These are phyloP conservation scores for Corythornis madagascariensis DNA, from an alignment of 2,113 vertebrate genomes.

Conservation along the genomic window DNA sequence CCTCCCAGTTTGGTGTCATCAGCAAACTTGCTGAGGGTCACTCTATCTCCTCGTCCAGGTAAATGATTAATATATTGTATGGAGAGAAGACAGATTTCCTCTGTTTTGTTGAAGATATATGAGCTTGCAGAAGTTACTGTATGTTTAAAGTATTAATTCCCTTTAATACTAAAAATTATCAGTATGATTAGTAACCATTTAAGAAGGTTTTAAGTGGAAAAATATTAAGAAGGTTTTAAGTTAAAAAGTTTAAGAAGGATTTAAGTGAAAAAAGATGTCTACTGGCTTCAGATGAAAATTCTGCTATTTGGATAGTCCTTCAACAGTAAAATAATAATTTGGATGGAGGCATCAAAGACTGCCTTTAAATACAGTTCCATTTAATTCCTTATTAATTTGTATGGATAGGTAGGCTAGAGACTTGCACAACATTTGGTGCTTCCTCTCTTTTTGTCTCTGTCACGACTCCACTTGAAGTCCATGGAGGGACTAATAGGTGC, in stretches of 20 bases:
- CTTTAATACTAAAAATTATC: neutral
- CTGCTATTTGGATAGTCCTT: neutral
- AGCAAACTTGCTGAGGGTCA: too few species aligned
- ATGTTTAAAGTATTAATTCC: neutral
- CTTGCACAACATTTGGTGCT: neutral
- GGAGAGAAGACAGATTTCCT: neutral
- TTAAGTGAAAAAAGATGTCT: neutral
- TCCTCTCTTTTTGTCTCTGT: neutral
- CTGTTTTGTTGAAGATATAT: neutral
- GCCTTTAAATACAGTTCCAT: neutral
- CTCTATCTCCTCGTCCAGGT: too few species aligned
- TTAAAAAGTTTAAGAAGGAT: neutral
- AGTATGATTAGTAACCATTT: neutral
- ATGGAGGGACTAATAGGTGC: neutral
- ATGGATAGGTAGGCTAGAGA: neutral
- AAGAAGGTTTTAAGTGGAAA: neutral
- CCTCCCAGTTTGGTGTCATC: too few species aligned
- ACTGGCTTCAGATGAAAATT: neutral
- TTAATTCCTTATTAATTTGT: neutral
- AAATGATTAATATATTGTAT: too few species aligned
- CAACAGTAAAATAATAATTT: neutral
- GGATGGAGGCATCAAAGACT: neutral
- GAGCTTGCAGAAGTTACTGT: neutral
- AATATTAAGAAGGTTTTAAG: neutral
- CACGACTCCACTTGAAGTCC: neutral